Evolutionary conservation across 2,888 invertebrate genomes (phyloP).

Genomic region (Elmis aenea): DNA sequence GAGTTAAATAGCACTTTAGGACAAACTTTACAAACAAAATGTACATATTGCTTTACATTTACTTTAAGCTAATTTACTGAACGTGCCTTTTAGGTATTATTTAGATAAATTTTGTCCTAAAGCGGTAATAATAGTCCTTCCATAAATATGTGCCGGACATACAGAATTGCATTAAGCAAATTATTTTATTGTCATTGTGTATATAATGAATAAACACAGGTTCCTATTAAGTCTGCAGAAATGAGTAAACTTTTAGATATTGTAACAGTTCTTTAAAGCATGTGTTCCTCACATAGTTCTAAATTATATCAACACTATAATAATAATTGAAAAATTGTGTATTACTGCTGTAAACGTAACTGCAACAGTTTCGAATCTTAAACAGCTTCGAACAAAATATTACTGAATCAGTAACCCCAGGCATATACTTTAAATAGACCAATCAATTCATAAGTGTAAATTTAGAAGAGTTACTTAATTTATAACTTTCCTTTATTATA

Average conservation of each 20-base stretch:
- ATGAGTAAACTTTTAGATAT: too few species aligned
- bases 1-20: constrained; percentile 11
- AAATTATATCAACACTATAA: too few species aligned
- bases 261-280: too few species aligned
- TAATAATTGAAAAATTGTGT: too few species aligned
- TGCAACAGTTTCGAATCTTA: too few species aligned
- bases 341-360: too few species aligned
- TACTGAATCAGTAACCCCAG: too few species aligned
- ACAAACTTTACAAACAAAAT: constrained; percentile 12
- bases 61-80: constrained; percentile 21
- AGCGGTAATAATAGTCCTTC: constrained; percentile 22
- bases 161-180: constrained; percentile 9
- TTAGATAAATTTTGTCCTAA: constrained; percentile 21
- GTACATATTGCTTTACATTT: constrained; percentile 5
- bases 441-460: neutral
- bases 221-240: constrained; percentile 31
- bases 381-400: too few species aligned
- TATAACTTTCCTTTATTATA: neutral
- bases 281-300: too few species aligned
- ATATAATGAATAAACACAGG: constrained; percentile 19
- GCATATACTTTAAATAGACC: too few species aligned
- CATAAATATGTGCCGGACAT: constrained; percentile 19
- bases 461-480: neutral
- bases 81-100: constrained; percentile 30
- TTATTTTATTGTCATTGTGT: constrained; percentile 16